These are phyloP conservation scores for Rhodeus uyekii DNA, from an alignment of 2,797 vertebrate genomes.

Conservation along the genomic window DNA sequence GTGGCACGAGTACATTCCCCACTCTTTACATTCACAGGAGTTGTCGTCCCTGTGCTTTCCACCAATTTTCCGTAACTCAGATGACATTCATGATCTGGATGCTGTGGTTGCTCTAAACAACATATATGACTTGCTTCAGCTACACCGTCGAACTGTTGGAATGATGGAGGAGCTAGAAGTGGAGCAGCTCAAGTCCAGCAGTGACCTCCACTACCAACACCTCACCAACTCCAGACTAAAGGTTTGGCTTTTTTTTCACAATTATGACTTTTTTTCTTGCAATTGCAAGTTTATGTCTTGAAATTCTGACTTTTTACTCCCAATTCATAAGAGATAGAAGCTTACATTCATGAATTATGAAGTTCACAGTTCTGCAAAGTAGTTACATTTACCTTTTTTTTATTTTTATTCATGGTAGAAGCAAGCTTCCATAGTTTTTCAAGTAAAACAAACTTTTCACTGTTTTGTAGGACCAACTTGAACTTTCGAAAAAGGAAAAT, in stretches of 20 bases:
- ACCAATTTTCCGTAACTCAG: conserved; percentile 78
- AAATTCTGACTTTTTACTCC: background rate
- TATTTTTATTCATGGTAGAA: background rate
- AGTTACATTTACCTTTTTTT: background rate
- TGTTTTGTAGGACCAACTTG: conserved; percentile 85
- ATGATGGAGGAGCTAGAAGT: conserved; percentile 88
- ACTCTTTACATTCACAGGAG: conserved; percentile 76
- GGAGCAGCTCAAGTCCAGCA: conserved; percentile 86
- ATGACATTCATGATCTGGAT: conserved; percentile 73
- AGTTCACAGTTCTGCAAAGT: too few relatives aligned
- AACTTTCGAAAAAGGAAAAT: conserved; percentile 88
- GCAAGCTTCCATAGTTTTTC: background rate
- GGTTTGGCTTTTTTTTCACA: conserved; percentile 66
- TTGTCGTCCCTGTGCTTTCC: conserved; percentile 87
- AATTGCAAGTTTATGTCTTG: background rate
- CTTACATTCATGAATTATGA: too few relatives aligned
- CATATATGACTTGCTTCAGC: conserved; percentile 89
- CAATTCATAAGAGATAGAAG: too few relatives aligned
- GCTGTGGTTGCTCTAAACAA: conserved; percentile 85
- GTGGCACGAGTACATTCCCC: background rate
- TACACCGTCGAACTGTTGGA: conserved; percentile 83
- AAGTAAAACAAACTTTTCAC: background rate
- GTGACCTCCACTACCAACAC: conserved; percentile 85
- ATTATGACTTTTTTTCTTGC: too few relatives aligned
- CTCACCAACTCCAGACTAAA: conserved; percentile 84